Base-by-base conservation (phyloP, 2,113 vertebrate species). In the Mus pahari region DNA sequence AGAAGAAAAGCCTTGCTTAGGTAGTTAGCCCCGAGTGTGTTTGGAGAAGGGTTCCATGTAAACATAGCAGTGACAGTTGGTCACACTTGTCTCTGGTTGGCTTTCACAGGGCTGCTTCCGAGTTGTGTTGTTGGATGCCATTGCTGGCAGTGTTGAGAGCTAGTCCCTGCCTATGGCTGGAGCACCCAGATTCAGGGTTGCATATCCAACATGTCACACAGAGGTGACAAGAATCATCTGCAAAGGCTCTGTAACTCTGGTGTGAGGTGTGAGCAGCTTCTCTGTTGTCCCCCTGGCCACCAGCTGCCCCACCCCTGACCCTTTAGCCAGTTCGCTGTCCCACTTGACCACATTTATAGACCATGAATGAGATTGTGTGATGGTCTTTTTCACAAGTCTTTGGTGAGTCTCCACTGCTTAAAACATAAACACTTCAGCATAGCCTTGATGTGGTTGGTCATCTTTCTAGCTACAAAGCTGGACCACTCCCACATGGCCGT, bases 171-270 rank as follows among this genome's bases (percentile, higher is more conserved):
- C 10, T 19, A 3, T 11, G 5, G 12, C 36, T 28, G 39, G 39
- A 66, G 90, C 71, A 1, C 36, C n/a, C 83, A 16, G 0, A 12
- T 45, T 26, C 4, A 71, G 62, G 16, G 45, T 33, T 31, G 13
- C 48, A 66, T 16, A 36, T 36, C 36, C 7, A 6, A 88, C 60
- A 31, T 24, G 36, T 31, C n/a, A 0, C 0, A 0, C 36, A 1
- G 45, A 73, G 39, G 9, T 73, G 86, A 4, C 31, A 7, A 22
- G 75, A 58, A 13, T 82, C 0, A 31, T 2, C 16, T 70, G 62
- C 55, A 31, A 31, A 28, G 60, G 28, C 13, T 33, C 53, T 26
- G 17, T 42, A 1, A n/a, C 36, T 20, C 79, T 31, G 42, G 48
- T n/a, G 22, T 5, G 24, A 77, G 42, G 48, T n/a, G 22, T 5